Conservation (phyloP, 2,113 vertebrate genomes). For the Rhinopomastus cyanomelas region DNA sequence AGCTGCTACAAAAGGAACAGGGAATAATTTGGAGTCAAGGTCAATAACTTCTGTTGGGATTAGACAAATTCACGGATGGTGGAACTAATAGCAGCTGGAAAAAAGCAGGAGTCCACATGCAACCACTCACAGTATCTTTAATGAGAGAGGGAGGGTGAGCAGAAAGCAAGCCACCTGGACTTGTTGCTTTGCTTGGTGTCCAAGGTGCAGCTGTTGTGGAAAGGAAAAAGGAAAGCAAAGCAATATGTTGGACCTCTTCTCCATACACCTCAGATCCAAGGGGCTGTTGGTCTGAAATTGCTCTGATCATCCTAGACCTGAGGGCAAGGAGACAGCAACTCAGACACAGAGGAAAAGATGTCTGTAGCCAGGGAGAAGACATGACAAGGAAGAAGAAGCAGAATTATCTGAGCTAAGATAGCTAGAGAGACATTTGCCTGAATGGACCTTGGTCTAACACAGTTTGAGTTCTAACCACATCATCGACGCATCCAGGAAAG, state of each 20-base stretch:
- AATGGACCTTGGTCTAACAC: neutral
- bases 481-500: neutral
- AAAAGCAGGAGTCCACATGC: neutral
- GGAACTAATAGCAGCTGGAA: neutral
- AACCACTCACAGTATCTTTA: neutral
- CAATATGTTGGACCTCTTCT: neutral
- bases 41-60: neutral
- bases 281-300: neutral
- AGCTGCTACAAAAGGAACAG: neutral
- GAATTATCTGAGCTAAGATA: neutral
- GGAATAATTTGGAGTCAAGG: constrained; percentile 3
- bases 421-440: neutral
- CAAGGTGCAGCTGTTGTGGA: neutral
- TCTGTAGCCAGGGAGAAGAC: neutral
- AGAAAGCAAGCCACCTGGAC: neutral
- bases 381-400: neutral
- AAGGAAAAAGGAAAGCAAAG: neutral
- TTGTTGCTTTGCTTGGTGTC: neutral
- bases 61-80: neutral
- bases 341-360: neutral
- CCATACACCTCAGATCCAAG: neutral
- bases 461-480: neutral
- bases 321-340: neutral
- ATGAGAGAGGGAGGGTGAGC: neutral
- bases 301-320: neutral